A percentile compares a stretch with the other conserved stretches of the same genome.
Conservation (phyloP, 2,888 invertebrate species). For the Tipula confusa region DNA sequence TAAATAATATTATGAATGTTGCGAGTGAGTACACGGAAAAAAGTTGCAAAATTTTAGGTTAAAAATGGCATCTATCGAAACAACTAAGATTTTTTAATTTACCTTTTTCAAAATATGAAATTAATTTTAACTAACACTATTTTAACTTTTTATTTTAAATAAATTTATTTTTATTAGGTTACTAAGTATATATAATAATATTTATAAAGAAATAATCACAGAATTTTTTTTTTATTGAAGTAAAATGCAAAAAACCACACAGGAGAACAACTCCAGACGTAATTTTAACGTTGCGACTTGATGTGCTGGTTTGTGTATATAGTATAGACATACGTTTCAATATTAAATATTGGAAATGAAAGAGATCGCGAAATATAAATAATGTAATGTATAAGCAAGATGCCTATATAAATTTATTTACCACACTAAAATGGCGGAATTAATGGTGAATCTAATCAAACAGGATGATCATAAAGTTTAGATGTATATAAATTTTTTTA, state of each 20-base stretch:
- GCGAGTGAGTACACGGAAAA: not conserved
- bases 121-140: not conserved
- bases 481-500: not conserved
- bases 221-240: constrained; percentile 28
- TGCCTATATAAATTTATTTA: not conserved
- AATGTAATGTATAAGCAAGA: not conserved
- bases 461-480: not conserved
- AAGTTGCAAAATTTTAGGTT: constrained; percentile 31
- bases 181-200: constrained; percentile 21
- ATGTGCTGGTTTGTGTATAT: constrained; percentile 33
- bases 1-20: not conserved
- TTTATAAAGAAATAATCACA: constrained; percentile 31
- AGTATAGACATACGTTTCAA: constrained; percentile 34
- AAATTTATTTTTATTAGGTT: constrained; percentile 8
- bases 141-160: constrained; percentile 5
- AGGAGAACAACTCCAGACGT: constrained; percentile 35
- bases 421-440: constrained; percentile 13
- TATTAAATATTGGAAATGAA: not conserved
- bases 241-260: constrained; percentile 31
- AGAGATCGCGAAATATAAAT: not conserved
- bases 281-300: constrained; percentile 34
- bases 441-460: not conserved
- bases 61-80: constrained; percentile 31
- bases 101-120: not conserved
- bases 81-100: not conserved